These are phyloP conservation scores for Circaetus gallicus DNA, from an alignment of 2,113 vertebrate species.

Conservation along the genomic window DNA sequence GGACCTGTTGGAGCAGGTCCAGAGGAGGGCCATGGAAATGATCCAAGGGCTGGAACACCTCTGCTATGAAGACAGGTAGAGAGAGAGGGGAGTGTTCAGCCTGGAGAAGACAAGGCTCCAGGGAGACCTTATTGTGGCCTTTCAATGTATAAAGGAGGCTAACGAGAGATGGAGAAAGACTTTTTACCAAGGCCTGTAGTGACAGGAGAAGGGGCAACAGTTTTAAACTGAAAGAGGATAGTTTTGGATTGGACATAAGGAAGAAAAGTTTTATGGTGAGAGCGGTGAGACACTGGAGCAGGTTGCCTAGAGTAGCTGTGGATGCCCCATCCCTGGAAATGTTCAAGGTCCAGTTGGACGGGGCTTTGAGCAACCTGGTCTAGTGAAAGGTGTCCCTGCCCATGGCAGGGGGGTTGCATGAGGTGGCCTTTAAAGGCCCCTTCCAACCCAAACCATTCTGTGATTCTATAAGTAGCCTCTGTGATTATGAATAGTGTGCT, in stretches of 20 bases:
- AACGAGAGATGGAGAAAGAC: background rate
- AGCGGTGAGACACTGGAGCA: rapidly evolving
- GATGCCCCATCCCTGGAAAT: background rate
- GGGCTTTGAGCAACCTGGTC: background rate
- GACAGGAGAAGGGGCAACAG: background rate
- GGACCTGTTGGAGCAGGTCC: background rate
- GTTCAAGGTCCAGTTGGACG: rapidly evolving
- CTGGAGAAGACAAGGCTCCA: rapidly evolving
- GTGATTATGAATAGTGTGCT: too few relatives aligned
- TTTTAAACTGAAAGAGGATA: background rate
- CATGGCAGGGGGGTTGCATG: rapidly evolving
- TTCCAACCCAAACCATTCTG: background rate
- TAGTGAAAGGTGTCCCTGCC: background rate
- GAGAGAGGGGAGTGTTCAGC: rapidly evolving
- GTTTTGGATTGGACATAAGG: rapidly evolving
- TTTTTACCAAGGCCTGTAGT: background rate
- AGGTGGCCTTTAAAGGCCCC: rapidly evolving
- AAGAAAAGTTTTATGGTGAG: rapidly evolving
- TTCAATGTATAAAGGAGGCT: background rate
- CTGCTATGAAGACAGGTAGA: background rate
- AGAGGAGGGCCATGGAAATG: background rate
- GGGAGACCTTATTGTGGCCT: background rate
- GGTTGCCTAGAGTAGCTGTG: background rate
- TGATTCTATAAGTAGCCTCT: rapidly evolving
- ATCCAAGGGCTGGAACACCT: background rate